A percentile compares a stretch with the other conserved stretches of the same genome.
Conservation (phyloP, 2,888 invertebrate species). For the Drosophila picticornis region DNA sequence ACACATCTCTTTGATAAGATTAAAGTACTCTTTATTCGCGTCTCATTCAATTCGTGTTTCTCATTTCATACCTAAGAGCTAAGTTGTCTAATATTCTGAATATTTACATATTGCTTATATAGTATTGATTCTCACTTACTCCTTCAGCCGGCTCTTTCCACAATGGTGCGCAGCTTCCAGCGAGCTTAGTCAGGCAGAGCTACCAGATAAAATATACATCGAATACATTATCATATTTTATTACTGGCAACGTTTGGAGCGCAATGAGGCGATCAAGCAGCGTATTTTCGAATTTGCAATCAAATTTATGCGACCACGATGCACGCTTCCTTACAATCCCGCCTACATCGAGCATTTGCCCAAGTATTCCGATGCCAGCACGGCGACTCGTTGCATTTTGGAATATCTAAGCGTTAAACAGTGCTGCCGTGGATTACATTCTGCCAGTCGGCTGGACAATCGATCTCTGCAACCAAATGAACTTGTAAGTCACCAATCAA, state of each 20-base stretch:
- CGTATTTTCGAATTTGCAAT: slow-evolving; percentile 67
- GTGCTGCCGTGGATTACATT: slow-evolving; percentile 54
- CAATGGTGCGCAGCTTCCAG: slow-evolving; percentile 53
- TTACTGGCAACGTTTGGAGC: slow-evolving; percentile 70
- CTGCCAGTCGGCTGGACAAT: slow-evolving; percentile 65
- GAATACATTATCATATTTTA: slow-evolving; percentile 78
- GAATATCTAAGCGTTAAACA: slow-evolving; percentile 57
- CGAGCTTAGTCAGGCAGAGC: slow-evolving; percentile 60
- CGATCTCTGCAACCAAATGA: slow-evolving; percentile 48
- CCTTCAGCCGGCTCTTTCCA: slow-evolving; percentile 61
- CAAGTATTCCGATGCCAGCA: slow-evolving; percentile 43
- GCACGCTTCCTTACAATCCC: slow-evolving; percentile 56
- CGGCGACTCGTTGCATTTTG: slow-evolving; percentile 71
- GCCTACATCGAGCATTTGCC: slow-evolving; percentile 68
- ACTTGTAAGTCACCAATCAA: slow-evolving; percentile 54
- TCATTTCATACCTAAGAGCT: background rate
- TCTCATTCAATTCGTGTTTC: background rate
- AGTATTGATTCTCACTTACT: slow-evolving; percentile 2
- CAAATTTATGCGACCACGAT: slow-evolving; percentile 73
- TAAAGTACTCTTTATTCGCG: background rate
- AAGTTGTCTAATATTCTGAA: background rate
- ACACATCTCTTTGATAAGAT: background rate
- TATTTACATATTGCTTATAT: background rate
- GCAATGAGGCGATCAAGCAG: slow-evolving; percentile 50
- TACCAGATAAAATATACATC: slow-evolving; percentile 73